These are phyloP conservation scores for Mamestra brassicae DNA, from an alignment of 2,888 invertebrate genomes.

Conservation along the genomic window DNA sequence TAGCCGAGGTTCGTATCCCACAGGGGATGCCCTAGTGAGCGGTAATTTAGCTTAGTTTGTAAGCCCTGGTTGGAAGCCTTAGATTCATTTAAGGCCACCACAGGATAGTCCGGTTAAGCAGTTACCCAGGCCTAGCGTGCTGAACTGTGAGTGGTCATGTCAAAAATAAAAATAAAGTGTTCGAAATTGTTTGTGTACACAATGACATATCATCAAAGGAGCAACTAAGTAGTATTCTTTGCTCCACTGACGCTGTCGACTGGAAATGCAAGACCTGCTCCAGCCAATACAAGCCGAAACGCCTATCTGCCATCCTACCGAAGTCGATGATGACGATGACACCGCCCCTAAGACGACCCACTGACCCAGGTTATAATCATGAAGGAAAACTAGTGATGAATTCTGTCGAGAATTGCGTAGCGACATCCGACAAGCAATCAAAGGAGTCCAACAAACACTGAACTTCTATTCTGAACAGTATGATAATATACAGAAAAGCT, in stretches of 20 bases:
- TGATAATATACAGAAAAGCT: not conserved
- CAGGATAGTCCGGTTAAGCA: too few species aligned
- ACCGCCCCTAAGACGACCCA: too few species aligned
- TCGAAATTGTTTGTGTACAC: not conserved
- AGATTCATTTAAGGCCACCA: too few species aligned
- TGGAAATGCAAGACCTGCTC: constrained; percentile 3
- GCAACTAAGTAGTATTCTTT: not conserved
- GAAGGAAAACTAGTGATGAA: not conserved
- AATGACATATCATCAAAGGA: not conserved
- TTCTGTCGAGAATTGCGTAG: not conserved
- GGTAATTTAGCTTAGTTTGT: too few species aligned
- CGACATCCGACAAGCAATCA: not conserved
- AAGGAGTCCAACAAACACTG: not conserved
- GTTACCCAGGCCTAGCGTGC: too few species aligned
- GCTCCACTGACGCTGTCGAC: not conserved
- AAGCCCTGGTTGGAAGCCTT: too few species aligned
- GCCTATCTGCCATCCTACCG: not conserved
- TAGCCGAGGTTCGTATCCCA: too few species aligned
- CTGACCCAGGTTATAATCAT: not conserved
- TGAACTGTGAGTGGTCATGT: too few species aligned
- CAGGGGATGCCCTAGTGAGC: too few species aligned
- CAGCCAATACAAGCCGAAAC: not conserved
- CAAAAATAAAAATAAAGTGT: not conserved
- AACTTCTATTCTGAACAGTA: constrained; percentile 1
- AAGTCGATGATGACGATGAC: not conserved